Evolutionary conservation across 2,797 vertebrate genomes (phyloP).

Genomic region (Scyliorhinus canicula): DNA sequence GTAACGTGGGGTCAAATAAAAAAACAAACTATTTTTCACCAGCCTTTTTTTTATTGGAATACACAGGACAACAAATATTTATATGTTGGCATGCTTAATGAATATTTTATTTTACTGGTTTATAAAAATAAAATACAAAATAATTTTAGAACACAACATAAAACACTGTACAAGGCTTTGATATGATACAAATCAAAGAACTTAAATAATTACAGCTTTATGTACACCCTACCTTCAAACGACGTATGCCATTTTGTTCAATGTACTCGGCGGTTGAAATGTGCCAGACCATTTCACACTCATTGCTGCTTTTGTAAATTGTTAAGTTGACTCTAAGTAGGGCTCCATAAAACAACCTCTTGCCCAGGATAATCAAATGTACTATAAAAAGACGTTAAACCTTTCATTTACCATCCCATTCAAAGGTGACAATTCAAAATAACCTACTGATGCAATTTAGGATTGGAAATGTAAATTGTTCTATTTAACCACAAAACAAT

Average conservation of each 20-base stretch:
- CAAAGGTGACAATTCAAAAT: background rate
- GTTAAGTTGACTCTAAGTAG: background rate
- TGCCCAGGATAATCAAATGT: background rate
- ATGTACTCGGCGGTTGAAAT: background rate
- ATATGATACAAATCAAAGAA: slow-evolving; percentile 93
- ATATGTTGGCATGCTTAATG: slow-evolving; percentile 86
- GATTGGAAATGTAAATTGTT: background rate
- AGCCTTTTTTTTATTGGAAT: slow-evolving; percentile 35
- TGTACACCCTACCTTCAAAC: slow-evolving; percentile 77
- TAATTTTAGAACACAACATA: slow-evolving; percentile 88
- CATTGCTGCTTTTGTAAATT: slow-evolving; percentile 35
- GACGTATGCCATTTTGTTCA: slow-evolving; percentile 48
- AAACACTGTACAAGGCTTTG: slow-evolving; percentile 97
- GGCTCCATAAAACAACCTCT: slow-evolving; percentile 36
- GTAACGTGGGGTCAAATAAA: background rate
- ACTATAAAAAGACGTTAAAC: background rate
- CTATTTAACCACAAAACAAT: background rate
- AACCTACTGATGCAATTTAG: background rate
- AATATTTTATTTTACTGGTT: slow-evolving; percentile 96
- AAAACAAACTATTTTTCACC: slow-evolving; percentile 13
- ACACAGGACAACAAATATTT: slow-evolving; percentile 35
- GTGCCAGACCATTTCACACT: slow-evolving; percentile 26
- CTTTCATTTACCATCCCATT: background rate
- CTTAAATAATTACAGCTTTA: slow-evolving; percentile 96
- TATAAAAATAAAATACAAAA: slow-evolving; percentile 99